Base-by-base conservation (phyloP, 2,797 vertebrate genomes). In the Pangasius larnaudii region DNA sequence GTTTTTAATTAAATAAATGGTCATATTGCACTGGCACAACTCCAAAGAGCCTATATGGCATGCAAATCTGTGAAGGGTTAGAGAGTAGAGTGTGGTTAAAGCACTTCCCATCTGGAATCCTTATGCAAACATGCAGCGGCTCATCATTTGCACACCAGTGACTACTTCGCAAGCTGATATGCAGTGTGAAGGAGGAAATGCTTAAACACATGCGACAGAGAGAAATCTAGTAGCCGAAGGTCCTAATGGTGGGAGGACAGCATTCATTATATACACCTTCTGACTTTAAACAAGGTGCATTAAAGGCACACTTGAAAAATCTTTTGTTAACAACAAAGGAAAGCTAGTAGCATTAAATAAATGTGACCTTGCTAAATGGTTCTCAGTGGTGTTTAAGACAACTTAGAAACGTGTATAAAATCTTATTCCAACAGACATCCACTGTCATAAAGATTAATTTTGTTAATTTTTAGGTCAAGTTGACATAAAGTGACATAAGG, bases 1-100 rank as follows among this genome's bases (percentile, higher is more conserved):
- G 92, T 92, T 94, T 91, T 95, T 95, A 94, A 96, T 95, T 94
- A 95, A 95, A 95, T 93, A 92, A 95, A 94, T 93, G 94, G 94
- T 94, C 89, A 77, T 92, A 94, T 91, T 93, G 90, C 72, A 18
- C 91, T 94, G 95, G 94, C 91, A 51, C 65, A 19, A 86, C 90
- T 93, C 95, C 95, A 95, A 90, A 90, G 85, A 86, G 59, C 65
- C 90, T 90, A 92, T 91, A 91, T 90, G 91, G 89, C 92, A 94
- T 94, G 93, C 91, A 94, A 95, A 96, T 94, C 82, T 90, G 84
- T 67, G 85, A 90, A 91, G 89, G 90, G 88, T 75, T 87, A 84
- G 89, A 89, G 91, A 90, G 86, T 88, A 87, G 91, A 90, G 90
- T 84, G n/a, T 89, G 90, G 92, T 94, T 93, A 91, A 93, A 93